A percentile compares a stretch with the other conserved stretches of the same genome.
These are phyloP conservation scores for Drosophila saltans DNA, from an alignment of 1,140 invertebrate species.

Conservation along the genomic window DNA sequence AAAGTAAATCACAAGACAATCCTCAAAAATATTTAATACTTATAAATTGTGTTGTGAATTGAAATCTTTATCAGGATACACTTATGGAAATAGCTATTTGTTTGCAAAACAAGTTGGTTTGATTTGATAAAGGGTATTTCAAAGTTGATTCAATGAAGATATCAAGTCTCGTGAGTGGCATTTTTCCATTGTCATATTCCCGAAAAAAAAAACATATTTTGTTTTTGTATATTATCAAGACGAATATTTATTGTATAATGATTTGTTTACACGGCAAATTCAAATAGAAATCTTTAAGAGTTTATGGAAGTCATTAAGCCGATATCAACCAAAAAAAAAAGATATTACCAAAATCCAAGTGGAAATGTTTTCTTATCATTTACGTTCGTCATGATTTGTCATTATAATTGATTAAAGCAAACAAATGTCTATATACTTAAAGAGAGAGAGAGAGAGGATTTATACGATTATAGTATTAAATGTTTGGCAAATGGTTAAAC, in stretches of 20 bases:
- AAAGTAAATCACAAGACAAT: too few species aligned
- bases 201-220: background rate
- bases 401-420: slow-evolving; percentile 26
- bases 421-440: slow-evolving; percentile 1
- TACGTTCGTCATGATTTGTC: slow-evolving; percentile 26
- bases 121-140: background rate
- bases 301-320: slow-evolving; percentile 51
- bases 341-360: slow-evolving; percentile 18
- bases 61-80: too few species aligned
- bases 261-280: slow-evolving; percentile 50
- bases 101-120: too few species aligned
- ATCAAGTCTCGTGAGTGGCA: background rate
- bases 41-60: too few species aligned
- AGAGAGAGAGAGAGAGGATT: background rate
- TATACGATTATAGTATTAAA: background rate
- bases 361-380: slow-evolving; percentile 34
- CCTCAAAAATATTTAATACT: too few species aligned
- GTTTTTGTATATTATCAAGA: slow-evolving; percentile 16
- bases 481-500: slow-evolving; percentile 24
- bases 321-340: slow-evolving; percentile 48
- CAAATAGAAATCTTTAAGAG: slow-evolving; percentile 39
- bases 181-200: background rate
- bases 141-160: background rate
- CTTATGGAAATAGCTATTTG: too few species aligned
- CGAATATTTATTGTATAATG: slow-evolving; percentile 26